These are phyloP conservation scores for Antrozous pallidus DNA, from an alignment of 2,797 vertebrate species.

Conservation along the genomic window DNA sequence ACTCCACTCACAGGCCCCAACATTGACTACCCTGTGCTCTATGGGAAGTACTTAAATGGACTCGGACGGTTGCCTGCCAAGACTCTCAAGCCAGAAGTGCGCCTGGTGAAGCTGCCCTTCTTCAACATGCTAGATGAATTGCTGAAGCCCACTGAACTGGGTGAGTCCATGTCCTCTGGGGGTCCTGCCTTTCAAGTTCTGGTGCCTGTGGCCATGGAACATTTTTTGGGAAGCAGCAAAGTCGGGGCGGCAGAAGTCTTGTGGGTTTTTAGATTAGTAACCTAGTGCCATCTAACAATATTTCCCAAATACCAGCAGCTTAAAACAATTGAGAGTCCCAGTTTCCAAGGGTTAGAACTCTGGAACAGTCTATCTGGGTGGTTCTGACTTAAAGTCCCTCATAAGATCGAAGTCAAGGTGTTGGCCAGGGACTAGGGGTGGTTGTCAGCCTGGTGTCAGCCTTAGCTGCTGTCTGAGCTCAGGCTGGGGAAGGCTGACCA, in stretches of 20 bases:
- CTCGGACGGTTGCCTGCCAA: slow-evolving; percentile 89
- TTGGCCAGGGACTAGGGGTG: background rate
- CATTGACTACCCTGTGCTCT: slow-evolving; percentile 85
- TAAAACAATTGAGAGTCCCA: fast-evolving
- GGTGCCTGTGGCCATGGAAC: background rate
- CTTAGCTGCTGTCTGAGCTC: background rate
- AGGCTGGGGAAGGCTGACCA: background rate
- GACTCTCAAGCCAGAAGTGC: slow-evolving; percentile 87
- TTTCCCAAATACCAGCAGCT: background rate
- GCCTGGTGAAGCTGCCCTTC: slow-evolving; percentile 95
- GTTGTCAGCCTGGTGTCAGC: background rate
- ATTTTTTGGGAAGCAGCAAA: background rate
- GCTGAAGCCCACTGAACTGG: slow-evolving; percentile 93
- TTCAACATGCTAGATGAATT: slow-evolving; percentile 96
- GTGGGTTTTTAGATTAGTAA: background rate
- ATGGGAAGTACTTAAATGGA: slow-evolving; percentile 96
- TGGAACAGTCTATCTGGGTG: fast-evolving
- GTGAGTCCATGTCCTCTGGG: slow-evolving; percentile 81
- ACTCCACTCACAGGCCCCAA: slow-evolving; percentile 78
- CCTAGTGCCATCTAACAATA: fast-evolving
- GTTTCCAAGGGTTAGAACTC: background rate
- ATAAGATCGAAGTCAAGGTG: background rate
- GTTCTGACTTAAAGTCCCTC: fast-evolving
- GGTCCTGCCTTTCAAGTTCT: background rate
- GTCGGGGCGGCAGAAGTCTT: fast-evolving